A percentile compares a stretch with the other conserved stretches of the same genome.
Conservation (phyloP, 2,888 invertebrate genomes). For the Zygaena filipendulae region DNA sequence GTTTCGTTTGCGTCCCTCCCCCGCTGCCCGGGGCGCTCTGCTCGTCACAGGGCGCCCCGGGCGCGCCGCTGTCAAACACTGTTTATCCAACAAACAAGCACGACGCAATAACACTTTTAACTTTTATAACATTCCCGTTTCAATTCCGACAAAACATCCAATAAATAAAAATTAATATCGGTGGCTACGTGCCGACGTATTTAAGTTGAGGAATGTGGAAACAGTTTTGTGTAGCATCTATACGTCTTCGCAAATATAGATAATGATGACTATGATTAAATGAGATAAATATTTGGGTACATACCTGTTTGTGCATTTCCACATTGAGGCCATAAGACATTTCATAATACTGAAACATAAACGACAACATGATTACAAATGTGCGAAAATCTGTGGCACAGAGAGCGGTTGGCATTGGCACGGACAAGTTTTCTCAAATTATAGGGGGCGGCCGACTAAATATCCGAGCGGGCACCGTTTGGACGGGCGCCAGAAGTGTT, state of each 20-base stretch:
- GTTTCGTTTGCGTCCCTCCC: constrained; percentile 17
- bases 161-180: constrained; percentile 2
- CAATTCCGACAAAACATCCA: no score
- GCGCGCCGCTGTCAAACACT: constrained; percentile 52
- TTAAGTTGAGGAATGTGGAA: constrained; percentile 40
- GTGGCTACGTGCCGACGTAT: no score
- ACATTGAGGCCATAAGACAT: constrained; percentile 98
- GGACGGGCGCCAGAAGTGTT: constrained; percentile 60
- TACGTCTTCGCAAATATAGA: no score
- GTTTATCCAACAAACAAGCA: constrained; percentile 52
- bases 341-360: constrained; percentile 93
- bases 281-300: no score
- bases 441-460: constrained; percentile 60
- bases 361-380: constrained; percentile 26
- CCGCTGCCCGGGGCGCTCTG: constrained; percentile 18
- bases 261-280: no score
- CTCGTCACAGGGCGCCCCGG: constrained; percentile 21
- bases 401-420: constrained; percentile 60
- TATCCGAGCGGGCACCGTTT: constrained; percentile 58
- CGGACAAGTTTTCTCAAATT: constrained; percentile 61
- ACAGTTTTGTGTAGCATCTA: constrained; percentile 13
- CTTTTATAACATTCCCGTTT: constrained; percentile 36
- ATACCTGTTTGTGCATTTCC: constrained; percentile 98
- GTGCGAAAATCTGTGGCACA: constrained; percentile 40
- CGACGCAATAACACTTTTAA: constrained; percentile 51